Conservation (phyloP, 2,113 vertebrate species). For the Heterotilapia buettikoferi region DNA sequence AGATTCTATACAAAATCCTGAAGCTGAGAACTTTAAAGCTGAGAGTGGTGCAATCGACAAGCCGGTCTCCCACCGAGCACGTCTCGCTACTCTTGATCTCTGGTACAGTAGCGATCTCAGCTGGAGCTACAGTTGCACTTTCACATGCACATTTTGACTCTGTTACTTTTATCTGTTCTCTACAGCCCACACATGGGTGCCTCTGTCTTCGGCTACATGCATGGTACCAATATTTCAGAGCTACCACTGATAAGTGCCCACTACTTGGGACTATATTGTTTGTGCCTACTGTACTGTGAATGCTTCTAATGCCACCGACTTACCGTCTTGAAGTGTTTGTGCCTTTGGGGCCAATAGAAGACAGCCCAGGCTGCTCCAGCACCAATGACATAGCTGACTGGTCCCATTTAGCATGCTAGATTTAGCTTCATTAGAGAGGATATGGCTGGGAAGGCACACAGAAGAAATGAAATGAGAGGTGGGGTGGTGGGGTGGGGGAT, state of each 20-base stretch:
- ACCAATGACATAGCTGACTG: slow-evolving; percentile 79
- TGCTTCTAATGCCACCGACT: slow-evolving; percentile 30
- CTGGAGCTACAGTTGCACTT: slow-evolving; percentile 44
- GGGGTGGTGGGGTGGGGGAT: slow-evolving; percentile 15
- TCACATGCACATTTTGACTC: slow-evolving; percentile 32
- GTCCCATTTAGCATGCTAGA: slow-evolving; percentile 79
- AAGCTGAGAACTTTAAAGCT: slow-evolving; percentile 60
- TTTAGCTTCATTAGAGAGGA: slow-evolving; percentile 76
- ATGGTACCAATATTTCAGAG: background rate
- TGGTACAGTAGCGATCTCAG: slow-evolving; percentile 30
- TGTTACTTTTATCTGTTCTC: slow-evolving; percentile 44
- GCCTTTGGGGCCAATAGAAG: slow-evolving; percentile 60
- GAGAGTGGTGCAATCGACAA: slow-evolving; percentile 54
- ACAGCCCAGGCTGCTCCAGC: slow-evolving; percentile 44
- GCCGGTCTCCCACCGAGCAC: slow-evolving; percentile 44
- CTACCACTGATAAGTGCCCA: background rate
- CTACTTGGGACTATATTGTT: slow-evolving; percentile 9
- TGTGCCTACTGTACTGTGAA: slow-evolving; percentile 22
- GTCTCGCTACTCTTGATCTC: slow-evolving; percentile 49
- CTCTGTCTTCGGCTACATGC: background rate
- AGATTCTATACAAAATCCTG: slow-evolving; percentile 62
- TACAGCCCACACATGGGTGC: slow-evolving; percentile 33
- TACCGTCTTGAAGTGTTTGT: slow-evolving; percentile 47
- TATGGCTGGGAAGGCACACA: slow-evolving; percentile 64
- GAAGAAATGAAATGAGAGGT: slow-evolving; percentile 68